Percentiles rank a stretch among this genome's conserved stretches.
Evolutionary conservation across 2,797 vertebrate species (phyloP).

Genomic region (Melanotaenia parkinsoni): DNA sequence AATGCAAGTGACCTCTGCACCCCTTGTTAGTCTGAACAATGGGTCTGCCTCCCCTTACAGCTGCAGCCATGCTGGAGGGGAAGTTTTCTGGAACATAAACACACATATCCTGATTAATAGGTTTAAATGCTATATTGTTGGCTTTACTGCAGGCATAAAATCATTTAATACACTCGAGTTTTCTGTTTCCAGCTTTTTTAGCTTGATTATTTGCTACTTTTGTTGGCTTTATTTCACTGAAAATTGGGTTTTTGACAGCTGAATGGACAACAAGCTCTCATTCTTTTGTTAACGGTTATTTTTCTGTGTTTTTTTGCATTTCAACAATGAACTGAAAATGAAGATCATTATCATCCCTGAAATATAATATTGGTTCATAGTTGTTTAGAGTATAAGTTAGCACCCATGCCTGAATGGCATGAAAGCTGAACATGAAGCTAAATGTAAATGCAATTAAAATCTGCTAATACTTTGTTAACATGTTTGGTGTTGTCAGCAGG

Average conservation of each 20-base stretch:
- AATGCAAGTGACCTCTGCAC: constrained; percentile 77
- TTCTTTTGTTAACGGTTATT: neutral
- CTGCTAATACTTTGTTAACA: constrained; percentile 1
- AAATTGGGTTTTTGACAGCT: neutral
- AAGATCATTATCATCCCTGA: neutral
- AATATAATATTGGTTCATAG: neutral
- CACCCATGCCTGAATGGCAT: neutral
- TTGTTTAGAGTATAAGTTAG: neutral
- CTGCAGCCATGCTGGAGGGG: constrained; percentile 71
- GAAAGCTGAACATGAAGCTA: neutral
- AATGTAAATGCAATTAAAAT: constrained; percentile 25
- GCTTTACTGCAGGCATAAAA: constrained; percentile 14
- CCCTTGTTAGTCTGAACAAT: constrained; percentile 78
- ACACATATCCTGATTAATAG: constrained; percentile 65
- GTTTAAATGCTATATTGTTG: constrained; percentile 53
- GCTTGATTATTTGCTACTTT: neutral
- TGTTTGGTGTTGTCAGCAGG: constrained; percentile 17
- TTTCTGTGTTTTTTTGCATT: neutral
- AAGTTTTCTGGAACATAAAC: constrained; percentile 66
- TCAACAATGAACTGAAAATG: neutral
- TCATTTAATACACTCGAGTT: neutral
- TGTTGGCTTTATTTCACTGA: neutral
- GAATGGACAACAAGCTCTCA: neutral
- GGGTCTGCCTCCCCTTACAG: constrained; percentile 69
- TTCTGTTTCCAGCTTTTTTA: neutral